Base-by-base conservation (phyloP, 2,113 vertebrate species). In the Nycticorax nycticorax region DNA sequence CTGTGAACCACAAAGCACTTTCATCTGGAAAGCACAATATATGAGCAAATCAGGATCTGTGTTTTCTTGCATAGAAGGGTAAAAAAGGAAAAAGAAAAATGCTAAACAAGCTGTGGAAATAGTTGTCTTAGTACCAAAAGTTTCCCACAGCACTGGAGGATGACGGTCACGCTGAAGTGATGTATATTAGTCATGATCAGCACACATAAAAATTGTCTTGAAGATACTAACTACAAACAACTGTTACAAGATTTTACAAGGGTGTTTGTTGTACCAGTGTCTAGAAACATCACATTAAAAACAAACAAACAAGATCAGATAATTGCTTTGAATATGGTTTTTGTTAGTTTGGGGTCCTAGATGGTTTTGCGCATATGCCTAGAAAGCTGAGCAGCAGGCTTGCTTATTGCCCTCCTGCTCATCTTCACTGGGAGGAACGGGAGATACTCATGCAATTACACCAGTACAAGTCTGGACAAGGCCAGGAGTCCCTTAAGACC, bases 141-240 rank as follows among this genome's bases (percentile, higher is more conserved):
- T 8, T 35, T 86, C 77, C 62, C 53, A 20, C 53, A 73, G 75
- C 47, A 73, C 32, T 8, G 3, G 59, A 72, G 67, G 71, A 64
- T 32, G 62, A 57, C 0, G 0, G 67, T 76, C 48, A 50, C 66
- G 35, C 37, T 8, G 60, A 33, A 82, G 74, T 32, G 90, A 76
- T 72, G 84, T 52, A 14, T n/a, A 76, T 88, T 73, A 90, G 75
- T 73, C 75, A 37, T 32, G 74, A 93, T 63, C 85, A 62, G 67
- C 87, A 88, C 92, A 88, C 71, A 95, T 14, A 72, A 79, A 79
- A 89, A 76, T 21, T 66, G 21, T 62, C 78, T 14, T 80, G 92
- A 73, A 88, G 53, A 93, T 32, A 52, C 89, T 94, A 94, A 96
- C 74, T 80, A 69, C 78, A 88, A 93, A 93, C 87, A 96, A 95